Conservation (phyloP, 2,113 vertebrate genomes). For the Bungarus multicinctus region DNA sequence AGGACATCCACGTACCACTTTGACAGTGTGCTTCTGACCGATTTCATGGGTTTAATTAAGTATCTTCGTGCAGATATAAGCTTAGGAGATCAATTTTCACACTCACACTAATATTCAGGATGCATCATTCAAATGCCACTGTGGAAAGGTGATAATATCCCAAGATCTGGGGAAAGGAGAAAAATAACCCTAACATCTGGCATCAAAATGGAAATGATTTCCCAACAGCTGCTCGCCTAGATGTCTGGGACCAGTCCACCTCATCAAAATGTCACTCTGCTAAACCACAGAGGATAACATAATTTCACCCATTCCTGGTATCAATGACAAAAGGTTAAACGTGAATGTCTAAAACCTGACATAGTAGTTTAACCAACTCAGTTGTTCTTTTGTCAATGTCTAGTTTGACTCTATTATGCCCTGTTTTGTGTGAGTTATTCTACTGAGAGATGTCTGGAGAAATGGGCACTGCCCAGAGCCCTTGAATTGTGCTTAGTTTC, state of each 20-base stretch:
- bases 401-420: not conserved
- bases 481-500: not conserved
- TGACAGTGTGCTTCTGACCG: not conserved
- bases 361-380: not conserved
- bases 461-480: not conserved
- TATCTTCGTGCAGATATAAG: not conserved
- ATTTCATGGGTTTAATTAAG: not conserved
- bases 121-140: not conserved
- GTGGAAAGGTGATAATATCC: not conserved
- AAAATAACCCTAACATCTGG: conserved; percentile 56
- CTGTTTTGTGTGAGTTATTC: not conserved
- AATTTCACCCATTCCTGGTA: not conserved
- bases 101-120: not conserved
- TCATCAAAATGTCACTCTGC: not conserved
- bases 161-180: not conserved
- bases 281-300: not conserved
- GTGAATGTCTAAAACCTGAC: not conserved
- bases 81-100: not conserved
- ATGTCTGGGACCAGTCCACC: not conserved
- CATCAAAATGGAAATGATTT: not conserved
- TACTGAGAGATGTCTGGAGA: not conserved
- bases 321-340: not conserved
- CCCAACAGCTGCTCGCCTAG: not conserved
- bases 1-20: not conserved
- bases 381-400: not conserved